Base-by-base conservation (phyloP, 2,888 invertebrate genomes). In the Selenia dentaria region DNA sequence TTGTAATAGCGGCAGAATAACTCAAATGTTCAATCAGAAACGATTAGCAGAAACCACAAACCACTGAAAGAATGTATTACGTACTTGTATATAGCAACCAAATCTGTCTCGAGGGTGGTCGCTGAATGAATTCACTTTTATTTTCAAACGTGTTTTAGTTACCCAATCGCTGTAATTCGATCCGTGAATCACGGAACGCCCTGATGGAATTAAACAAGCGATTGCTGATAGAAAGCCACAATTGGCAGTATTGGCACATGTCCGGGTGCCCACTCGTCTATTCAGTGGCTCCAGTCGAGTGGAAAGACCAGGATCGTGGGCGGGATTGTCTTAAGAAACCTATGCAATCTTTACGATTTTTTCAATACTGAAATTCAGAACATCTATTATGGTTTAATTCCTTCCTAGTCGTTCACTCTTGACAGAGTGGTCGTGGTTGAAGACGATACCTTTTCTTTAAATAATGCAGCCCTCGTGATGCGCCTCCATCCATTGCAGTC, bases 151-250 rank as follows among this genome's bases (percentile, higher is more conserved):
- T 40, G 35, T 2, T 46, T 3, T 26, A 41, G 39, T 55, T 51
- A 49, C 51, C 36, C 42, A 48, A 57, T 51, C 40, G 14, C 6
- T 34, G 54, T 51, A 53, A 55, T 43, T 22, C 42, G 43, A 56
- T 50, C 47, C 47, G 62, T 74, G 74, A 77, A 64, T 75, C 70
- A 76, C 58, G 50, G 52, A 60, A 62, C 59, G 55, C 62, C 68
- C 64, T 64, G 59, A 60, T 57, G 46, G 48, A 34, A 62, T 69
- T 64, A 74, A 70, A 75, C 70, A 70, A 70, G 68, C 72, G 78
- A 81, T 84, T 79, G 79, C 62, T 60, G 59, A 71, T 84, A 83
- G 84, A 87, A 88, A 87, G 86, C 79, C 76, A 79, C 75, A 79
- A 80, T 86, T 78, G 45, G 45, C 39, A 26, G 39, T 46, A 46